Evolutionary conservation across 2,888 invertebrate species (phyloP).

Genomic region (Lottia gigantea): DNA sequence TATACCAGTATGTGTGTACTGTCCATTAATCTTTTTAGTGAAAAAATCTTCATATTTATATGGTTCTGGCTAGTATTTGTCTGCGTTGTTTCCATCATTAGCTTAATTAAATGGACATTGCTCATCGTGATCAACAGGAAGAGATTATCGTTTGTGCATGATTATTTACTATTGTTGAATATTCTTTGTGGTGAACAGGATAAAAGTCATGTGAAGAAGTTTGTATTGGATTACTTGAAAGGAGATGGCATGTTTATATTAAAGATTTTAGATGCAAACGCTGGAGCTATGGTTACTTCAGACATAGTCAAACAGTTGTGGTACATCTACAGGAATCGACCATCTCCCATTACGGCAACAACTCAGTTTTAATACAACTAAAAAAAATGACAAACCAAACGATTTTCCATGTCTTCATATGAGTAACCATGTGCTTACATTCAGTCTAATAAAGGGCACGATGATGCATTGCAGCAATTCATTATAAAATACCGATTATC

Average conservation of each 20-base stretch:
- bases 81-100: background rate
- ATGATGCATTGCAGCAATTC: too few species aligned
- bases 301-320: background rate
- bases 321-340: background rate
- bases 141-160: conserved; percentile 1
- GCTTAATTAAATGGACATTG: background rate
- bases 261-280: background rate
- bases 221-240: background rate
- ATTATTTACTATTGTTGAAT: conserved; percentile 3
- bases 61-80: conserved; percentile 41
- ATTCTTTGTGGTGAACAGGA: background rate
- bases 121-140: background rate
- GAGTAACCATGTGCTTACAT: too few species aligned
- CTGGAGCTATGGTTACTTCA: background rate
- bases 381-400: too few species aligned
- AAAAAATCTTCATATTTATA: conserved; percentile 40
- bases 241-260: background rate
- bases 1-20: conserved; percentile 42
- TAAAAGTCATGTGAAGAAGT: conserved; percentile 1
- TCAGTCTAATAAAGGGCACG: too few species aligned
- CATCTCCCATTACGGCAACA: background rate
- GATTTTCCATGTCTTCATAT: too few species aligned
- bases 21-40: conserved; percentile 40
- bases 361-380: too few species aligned
- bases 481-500: too few species aligned